Conservation (phyloP, 2,113 vertebrate species). For the Platycercus adscitus region DNA sequence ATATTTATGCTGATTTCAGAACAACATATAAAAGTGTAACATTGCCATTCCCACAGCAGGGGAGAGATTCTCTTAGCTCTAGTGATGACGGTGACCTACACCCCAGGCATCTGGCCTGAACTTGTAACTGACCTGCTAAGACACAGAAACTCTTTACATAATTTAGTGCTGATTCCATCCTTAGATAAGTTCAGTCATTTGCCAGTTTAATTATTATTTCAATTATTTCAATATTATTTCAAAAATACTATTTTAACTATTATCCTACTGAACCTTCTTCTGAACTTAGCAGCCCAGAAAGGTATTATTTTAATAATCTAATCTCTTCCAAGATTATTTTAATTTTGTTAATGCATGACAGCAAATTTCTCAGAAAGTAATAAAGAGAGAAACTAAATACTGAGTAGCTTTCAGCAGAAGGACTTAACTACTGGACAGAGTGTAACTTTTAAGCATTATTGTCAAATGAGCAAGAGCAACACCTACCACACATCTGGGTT, state of each 20-base stretch:
- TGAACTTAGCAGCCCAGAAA: not conserved
- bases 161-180: not conserved
- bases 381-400: not conserved
- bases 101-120: not conserved
- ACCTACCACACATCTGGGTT: conserved; percentile 91
- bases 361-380: not conserved
- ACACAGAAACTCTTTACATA: not conserved
- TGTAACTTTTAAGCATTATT: not conserved
- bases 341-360: not conserved
- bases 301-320: not conserved
- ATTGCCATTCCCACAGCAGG: not conserved
- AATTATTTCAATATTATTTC: not conserved
- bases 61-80: not conserved
- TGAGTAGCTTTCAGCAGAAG: not conserved
- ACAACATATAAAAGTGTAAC: fast-evolving
- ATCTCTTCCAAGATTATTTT: not conserved
- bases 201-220: not conserved
- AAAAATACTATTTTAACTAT: not conserved
- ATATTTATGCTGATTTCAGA: not conserved
- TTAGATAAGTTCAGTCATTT: not conserved
- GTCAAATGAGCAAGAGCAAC: not conserved
- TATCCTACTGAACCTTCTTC: not conserved
- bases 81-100: not conserved
- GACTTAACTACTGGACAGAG: not conserved
- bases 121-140: not conserved